Base-by-base conservation (phyloP, 2,888 invertebrate species). In the Pemphredon lugubris region DNA sequence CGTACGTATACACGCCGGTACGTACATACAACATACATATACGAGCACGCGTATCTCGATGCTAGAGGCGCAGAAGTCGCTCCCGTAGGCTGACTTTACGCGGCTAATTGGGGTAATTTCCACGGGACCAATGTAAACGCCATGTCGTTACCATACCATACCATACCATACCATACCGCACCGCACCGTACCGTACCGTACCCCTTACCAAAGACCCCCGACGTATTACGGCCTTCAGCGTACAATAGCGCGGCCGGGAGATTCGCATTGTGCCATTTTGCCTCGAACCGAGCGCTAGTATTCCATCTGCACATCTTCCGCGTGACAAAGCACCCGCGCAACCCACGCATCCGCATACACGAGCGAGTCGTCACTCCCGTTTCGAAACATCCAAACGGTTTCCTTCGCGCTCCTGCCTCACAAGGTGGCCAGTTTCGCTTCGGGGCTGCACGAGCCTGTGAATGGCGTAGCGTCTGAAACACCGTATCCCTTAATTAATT, bases 91-190 rank as follows among this genome's bases (percentile, higher is more conserved):
- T 23, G 67, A 68, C 63, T 69, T 64, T 45, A 66, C 61, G 51
- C 68, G 75, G 79, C 83, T 86, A 86, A 88, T 88, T 88, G 85
- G 83, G 76, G 82, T 85, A 87, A 87, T 87, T 87, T 87, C 79
- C 75, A 75, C 73, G 64, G 78, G 80, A 81, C 81, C 79, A 79
- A 83, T 85, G 87, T 87, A 86, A 86, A 86, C 83, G 86, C 80
- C 69, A 59, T 73, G 70, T 78, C 77, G 76, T 83, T 82, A 77
- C 65, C 73, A 51, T 18, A n/a, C n/a, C n/a, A n/a, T n/a, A n/a
- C n/a, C n/a, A n/a, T n/a, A n/a, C n/a, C n/a, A n/a, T n/a, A n/a
- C n/a, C n/a, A n/a, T n/a, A n/a, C n/a, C n/a, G n/a, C n/a, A n/a
- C n/a, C n/a, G n/a, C n/a, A n/a, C n/a, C n/a, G n/a, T n/a, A n/a